Base-by-base conservation (phyloP, 2,888 invertebrate species). In the Melikaiella ostensackeni region DNA sequence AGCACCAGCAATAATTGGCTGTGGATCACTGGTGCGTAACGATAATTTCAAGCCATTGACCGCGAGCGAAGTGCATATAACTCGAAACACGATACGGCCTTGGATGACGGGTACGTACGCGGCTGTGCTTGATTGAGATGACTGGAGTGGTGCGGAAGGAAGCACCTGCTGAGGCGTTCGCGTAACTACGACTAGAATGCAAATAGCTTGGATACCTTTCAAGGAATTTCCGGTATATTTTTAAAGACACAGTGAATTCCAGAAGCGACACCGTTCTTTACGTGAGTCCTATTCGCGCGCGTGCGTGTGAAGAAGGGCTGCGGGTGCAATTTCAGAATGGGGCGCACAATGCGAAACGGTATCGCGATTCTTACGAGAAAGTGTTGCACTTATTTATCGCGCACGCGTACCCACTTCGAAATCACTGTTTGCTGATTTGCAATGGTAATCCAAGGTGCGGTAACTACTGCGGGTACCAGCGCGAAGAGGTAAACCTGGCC, bases 401-500 rank as follows among this genome's bases (percentile, higher is more conserved):
- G 80, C 79, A 76, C 84, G 75, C 81, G 81, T 75, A 75, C 78
- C 55, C 81, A 78, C 77, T 79, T 61, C 30, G 81, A 75, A 81
- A 81, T 82, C 81, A 82, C 80, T 64, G 78, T 38, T 66, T 81
- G 80, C 64, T 80, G 81, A 82, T 83, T 81, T 79, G 82, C 81
- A 82, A 84, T 84, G 80, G 80, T 81, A 80, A 85, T 85, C 78
- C 80, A 79, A 64, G 35, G 27, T 66, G 42, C 78, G 78, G 35
- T 74, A 75, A 55, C 64, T 42, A 33, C 77, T 19, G 13, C 42
- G 62, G 77, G 57, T 57, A 78, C 79, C 80, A 78, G 78, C 76
- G 79, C 38, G 63, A 78, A 79, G 77, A 21, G 24, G 76, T 80
- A 77, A 90, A 90, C 90, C 90, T 90, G 89, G 89, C 77, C 78